Percentiles rank a stretch among this genome's conserved stretches.
Conservation (phyloP, 2,113 vertebrate species). For the Lagopus leucura region DNA sequence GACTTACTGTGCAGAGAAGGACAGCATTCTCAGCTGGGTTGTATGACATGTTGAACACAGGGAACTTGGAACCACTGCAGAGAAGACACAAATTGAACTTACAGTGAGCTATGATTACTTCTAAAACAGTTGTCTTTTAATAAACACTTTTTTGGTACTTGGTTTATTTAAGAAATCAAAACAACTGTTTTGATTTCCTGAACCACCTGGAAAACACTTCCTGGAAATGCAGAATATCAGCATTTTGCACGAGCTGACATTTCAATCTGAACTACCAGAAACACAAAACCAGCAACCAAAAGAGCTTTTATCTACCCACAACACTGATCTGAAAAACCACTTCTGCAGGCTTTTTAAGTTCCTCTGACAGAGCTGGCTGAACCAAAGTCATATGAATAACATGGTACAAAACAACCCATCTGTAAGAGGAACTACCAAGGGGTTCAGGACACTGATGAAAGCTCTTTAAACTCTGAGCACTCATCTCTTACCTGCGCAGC, state of each 20-base stretch:
- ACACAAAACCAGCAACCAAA: neutral
- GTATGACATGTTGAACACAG: constrained; percentile 97
- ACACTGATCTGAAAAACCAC: neutral
- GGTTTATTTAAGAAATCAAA: no score
- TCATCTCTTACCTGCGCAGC: constrained; percentile 84
- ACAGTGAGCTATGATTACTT: rapidly evolving
- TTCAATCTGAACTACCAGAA: neutral
- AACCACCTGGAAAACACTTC: neutral
- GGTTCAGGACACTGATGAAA: neutral
- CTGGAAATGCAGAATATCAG: neutral
- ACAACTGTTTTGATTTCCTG: neutral
- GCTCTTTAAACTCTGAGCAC: rapidly evolving
- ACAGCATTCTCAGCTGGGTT: constrained; percentile 96
- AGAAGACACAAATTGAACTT: neutral
- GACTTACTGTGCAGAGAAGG: constrained; percentile 92
- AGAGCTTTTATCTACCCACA: rapidly evolving
- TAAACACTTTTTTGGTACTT: rapidly evolving
- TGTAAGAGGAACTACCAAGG: neutral
- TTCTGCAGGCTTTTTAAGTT: neutral
- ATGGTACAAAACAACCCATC: rapidly evolving
- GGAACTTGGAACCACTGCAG: constrained; percentile 93
- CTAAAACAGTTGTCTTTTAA: neutral
- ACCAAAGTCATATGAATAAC: neutral
- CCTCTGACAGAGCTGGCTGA: neutral
- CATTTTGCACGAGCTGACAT: rapidly evolving